Base-by-base conservation (phyloP, 2,888 invertebrate genomes). In the Nasonovia ribisnigri region DNA sequence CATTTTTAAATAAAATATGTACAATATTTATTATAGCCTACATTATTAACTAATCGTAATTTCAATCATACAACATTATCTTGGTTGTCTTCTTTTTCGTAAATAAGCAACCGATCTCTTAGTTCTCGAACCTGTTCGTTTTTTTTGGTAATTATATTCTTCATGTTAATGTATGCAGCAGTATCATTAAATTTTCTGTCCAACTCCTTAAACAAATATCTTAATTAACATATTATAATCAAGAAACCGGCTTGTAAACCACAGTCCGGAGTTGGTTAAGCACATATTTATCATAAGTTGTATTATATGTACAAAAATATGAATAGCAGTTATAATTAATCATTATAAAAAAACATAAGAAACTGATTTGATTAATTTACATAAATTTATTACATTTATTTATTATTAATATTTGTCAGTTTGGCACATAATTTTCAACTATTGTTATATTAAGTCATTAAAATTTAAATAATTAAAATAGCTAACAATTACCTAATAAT, bases 161-260 rank as follows among this genome's bases (percentile, higher is more conserved):
- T 96, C 95, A 97, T 96, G 95, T 97, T 97, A 94, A 95, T 95
- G 95, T 96, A 97, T 36, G 96, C 96, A 42, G 96, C 96, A 29
- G 97, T 97, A 95, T 96, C 96, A 94, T 96, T 96, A 94, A 97
- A 96, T 95, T 96, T 97, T 95, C 96, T 96, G 95, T 96, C 96
- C 88, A 97, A 95, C 95, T 97, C 97, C 96, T 96, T 94, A 51
- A 88, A 92, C 10, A 54, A 36, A 54, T 87, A 60, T 46, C n/a
- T 42, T 6, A 29, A 46, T 89, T 57, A 84, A 24, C 88, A 36
- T 36, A 36, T 77, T 77, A 77, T 77, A 77, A 77, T 36, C 3
- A 13, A 60, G 3, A 60, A 60, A 60, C 29, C 60, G 3, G n/a
- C n/a, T 77, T 16, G 5, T 6, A 36, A 77, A 77, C 77, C 36